Evolutionary conservation across 2,113 vertebrate species (phyloP).

Genomic region (Silurus meridionalis): DNA sequence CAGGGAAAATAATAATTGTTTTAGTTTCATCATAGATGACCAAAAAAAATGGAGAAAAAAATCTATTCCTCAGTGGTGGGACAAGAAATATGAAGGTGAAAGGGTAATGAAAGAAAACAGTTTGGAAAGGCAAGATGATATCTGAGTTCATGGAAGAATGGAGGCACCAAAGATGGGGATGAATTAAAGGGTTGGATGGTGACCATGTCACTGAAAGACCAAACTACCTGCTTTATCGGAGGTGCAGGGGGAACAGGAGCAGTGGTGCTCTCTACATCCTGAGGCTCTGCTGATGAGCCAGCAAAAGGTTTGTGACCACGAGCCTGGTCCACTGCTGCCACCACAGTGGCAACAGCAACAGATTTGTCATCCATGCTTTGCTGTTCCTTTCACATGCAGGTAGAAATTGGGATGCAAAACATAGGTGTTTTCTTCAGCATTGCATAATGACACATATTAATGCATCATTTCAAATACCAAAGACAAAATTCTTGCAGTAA

Average conservation of each 20-base stretch:
- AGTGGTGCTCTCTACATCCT: slow-evolving; percentile 73
- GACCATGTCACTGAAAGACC: slow-evolving; percentile 36
- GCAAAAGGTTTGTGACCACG: slow-evolving; percentile 78
- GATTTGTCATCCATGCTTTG: slow-evolving; percentile 76
- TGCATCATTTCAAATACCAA: slow-evolving; percentile 3
- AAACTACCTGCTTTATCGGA: slow-evolving; percentile 79
- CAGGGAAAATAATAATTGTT: slow-evolving; percentile 13
- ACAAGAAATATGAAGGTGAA: background rate
- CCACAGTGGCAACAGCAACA: slow-evolving; percentile 81
- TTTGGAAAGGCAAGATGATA: background rate
- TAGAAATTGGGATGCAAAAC: slow-evolving; percentile 44
- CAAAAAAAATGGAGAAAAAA: background rate
- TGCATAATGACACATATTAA: background rate
- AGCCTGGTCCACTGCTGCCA: slow-evolving; percentile 88
- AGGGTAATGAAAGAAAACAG: slow-evolving; percentile 44
- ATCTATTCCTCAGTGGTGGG: background rate
- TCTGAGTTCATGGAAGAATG: slow-evolving; percentile 28
- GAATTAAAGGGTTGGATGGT: slow-evolving; percentile 22
- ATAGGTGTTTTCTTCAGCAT: background rate
- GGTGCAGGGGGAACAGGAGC: slow-evolving; percentile 74
- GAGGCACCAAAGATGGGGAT: slow-evolving; percentile 19
- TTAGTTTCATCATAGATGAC: background rate
- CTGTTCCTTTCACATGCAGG: slow-evolving; percentile 69
- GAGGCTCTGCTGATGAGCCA: slow-evolving; percentile 74
- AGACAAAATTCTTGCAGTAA: background rate